Conservation (phyloP, 2,888 invertebrate genomes). For the Aradus depressus region DNA sequence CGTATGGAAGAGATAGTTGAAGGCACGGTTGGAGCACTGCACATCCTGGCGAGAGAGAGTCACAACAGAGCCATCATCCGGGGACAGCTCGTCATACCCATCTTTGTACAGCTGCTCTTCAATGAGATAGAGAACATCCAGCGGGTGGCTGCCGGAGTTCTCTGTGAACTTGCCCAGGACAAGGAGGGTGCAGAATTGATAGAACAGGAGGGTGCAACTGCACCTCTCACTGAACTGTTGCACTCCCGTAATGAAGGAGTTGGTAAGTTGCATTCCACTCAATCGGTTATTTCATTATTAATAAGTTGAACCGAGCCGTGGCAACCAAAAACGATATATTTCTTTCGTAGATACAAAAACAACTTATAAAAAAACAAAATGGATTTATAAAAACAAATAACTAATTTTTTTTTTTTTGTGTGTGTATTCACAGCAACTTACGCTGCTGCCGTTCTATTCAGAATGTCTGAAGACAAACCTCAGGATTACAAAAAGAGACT, state of each 20-base stretch:
- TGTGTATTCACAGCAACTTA: conserved; percentile 65
- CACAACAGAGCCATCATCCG: conserved; percentile 87
- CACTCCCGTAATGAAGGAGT: conserved; percentile 97
- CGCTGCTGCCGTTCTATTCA: conserved; percentile 92
- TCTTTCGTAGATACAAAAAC: background rate
- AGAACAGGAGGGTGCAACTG: conserved; percentile 94
- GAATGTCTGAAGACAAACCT: conserved; percentile 97
- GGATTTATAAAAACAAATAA: background rate
- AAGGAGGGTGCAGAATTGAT: conserved; percentile 97
- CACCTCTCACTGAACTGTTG: conserved; percentile 85
- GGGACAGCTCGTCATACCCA: conserved; percentile 84
- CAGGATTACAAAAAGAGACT: conserved; percentile 95
- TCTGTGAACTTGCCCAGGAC: conserved; percentile 91
- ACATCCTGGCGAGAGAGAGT: conserved; percentile 88
- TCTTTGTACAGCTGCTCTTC: conserved; percentile 91
- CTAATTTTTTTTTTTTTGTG: background rate
- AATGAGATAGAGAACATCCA: conserved; percentile 96
- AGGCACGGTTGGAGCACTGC: conserved; percentile 93
- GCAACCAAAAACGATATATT: no score
- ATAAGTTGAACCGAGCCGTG: no score
- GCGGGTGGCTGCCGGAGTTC: conserved; percentile 92
- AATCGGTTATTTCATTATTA: background rate
- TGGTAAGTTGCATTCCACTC: conserved; percentile 37
- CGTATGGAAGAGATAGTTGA: conserved; percentile 99
- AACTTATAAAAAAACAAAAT: background rate